Base-by-base conservation (phyloP, 2,888 invertebrate species). In the Chalcosyrphus nemorum region DNA sequence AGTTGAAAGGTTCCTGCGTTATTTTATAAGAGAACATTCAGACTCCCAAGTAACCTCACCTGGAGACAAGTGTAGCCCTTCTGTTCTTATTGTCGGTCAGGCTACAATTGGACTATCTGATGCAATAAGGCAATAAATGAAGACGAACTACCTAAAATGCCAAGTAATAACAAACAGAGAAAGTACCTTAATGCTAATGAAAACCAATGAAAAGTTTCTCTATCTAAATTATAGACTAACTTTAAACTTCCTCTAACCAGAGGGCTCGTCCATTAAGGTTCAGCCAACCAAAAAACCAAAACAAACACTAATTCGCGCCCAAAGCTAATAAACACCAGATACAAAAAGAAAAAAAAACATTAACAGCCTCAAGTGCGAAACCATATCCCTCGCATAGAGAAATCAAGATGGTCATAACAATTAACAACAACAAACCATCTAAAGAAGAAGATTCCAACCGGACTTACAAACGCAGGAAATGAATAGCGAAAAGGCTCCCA, bases 401-500 rank as follows among this genome's bases (percentile, higher is more conserved):
- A 27, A 11, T 43, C n/a, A 15, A 47, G 32, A 32, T 11, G 15
- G n/a, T 9, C 13, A 24, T 38, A 32, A 19, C 29, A 5, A 45
- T 21, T 50, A 7, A 21, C 5, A 47, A 15, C 9, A n/a, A 32
- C 27, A 27, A 27, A 9, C 17, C 11, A 61, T n/a, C 29, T 13
- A 43, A 32, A 54, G 21, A 70, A 56, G 56, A 45, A 15, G 35
- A 32, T 21, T 15, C 43, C 15, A 57, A 24, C 50, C 72, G 57
- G 32, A 78, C 32, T 17, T 27, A 2, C 13, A 9, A 7, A 7
- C 50, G 11, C n/a, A 56, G 59, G 59, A 68, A 65, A 41, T 65
- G n/a, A 29, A 17, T 38, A 13, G 29, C 7, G 27, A 65, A 65
- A 56, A 76, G 57, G 70, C 59, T 59, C 21, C 15, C 47, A 68